Base-by-base conservation (phyloP, 2,888 invertebrate genomes). In the Gastrophysa polygoni region DNA sequence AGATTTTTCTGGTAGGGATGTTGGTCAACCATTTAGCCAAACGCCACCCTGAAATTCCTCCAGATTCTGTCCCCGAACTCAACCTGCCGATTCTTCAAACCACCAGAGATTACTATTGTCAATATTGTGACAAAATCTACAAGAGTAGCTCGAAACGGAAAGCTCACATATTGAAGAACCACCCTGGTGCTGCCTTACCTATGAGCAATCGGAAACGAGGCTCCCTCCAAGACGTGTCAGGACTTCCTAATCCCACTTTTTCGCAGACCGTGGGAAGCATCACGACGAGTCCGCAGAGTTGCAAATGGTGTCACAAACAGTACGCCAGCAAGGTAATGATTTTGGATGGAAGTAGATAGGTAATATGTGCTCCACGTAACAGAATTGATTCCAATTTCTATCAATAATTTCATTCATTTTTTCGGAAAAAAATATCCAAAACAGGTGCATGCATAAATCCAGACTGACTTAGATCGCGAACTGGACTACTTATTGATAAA, bases 111-210 rank as follows among this genome's bases (percentile, higher is more conserved):
- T 95, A 91, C 80, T 92, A 89, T 76, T 95, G 95, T 81, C 90
- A 89, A 73, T 91, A 91, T 72, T 95, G 95, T 79, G 90, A 91
- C 63, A 92, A 91, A 82, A 85, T 82, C 3, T 95, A 95, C 81
- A 91, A 92, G 78, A 91, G 92, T 65, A 92, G 91, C 74, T 90
- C 91, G 56, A 95, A 95, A 77, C 85, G 94, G 20, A 92, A 94
- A 80, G 86, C 87, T 1, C 95, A 95, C 78, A 91, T 93, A 66
- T 79, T 89, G 68, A 90, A 90, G 76, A 91, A 91, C 78, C 95
- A 95, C 83, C 94, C 95, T 0, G 94, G 93, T 59, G 85, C 88
- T 47, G 86, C 87, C 63, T 80, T 89, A 46, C 89, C 89, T 0
- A 81, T 82, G 71, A 85, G 84, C 72, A 83, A 84, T 57, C 70